Conservation (phyloP, 2,888 invertebrate species). For the Nezara viridula region DNA sequence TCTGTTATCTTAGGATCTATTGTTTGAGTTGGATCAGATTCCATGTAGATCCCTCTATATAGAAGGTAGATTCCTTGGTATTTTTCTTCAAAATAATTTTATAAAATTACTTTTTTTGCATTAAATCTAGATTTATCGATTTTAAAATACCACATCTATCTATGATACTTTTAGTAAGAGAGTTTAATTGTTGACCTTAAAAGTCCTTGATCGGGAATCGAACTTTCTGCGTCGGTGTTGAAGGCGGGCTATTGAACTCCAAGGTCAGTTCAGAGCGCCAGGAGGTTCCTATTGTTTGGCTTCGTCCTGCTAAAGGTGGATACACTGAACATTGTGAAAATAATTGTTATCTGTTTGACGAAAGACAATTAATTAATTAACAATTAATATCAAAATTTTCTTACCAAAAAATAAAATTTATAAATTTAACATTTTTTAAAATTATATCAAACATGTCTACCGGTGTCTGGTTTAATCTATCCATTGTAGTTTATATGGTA, state of each 20-base stretch:
- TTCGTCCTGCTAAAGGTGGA: not conserved
- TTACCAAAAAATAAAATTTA: too few relatives aligned
- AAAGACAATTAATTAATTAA: too few relatives aligned
- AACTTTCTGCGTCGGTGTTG: not conserved
- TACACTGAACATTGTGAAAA: not conserved
- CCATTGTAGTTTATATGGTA: too few relatives aligned
- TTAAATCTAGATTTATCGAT: too few relatives aligned
- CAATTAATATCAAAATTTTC: too few relatives aligned
- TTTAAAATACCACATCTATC: too few relatives aligned
- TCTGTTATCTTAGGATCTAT: not conserved
- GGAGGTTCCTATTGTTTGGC: not conserved
- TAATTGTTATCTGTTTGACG: not conserved
- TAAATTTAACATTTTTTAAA: too few relatives aligned
- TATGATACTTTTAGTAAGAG: too few relatives aligned
- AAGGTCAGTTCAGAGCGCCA: not conserved
- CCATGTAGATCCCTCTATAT: too few relatives aligned
- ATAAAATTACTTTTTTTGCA: too few relatives aligned
- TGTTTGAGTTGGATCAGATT: not conserved
- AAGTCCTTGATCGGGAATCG: conserved; percentile 19
- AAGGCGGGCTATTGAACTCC: conserved; percentile 28
- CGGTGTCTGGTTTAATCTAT: too few relatives aligned
- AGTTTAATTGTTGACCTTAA: not conserved
- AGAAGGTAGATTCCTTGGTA: not conserved
- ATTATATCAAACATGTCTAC: too few relatives aligned
- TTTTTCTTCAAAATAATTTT: not conserved